Conservation (phyloP, 2,113 vertebrate genomes). For the Gymnorhina tibicen region DNA sequence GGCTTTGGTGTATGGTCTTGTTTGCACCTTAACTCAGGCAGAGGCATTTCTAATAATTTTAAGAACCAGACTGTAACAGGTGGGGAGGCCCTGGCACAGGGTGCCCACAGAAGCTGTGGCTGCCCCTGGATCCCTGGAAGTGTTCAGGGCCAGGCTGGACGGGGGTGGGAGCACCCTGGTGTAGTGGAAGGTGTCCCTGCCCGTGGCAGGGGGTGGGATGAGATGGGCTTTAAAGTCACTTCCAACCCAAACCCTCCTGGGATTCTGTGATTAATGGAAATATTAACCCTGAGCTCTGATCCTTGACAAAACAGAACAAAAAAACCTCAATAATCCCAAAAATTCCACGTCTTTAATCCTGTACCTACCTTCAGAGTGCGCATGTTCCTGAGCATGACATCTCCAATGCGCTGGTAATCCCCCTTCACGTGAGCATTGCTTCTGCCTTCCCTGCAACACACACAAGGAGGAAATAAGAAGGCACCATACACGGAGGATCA, state of each 20-base stretch:
- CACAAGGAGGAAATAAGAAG: background rate
- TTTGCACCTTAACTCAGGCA: background rate
- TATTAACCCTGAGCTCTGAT: background rate
- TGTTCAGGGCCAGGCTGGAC: background rate
- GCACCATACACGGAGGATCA: accelerated
- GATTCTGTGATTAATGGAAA: background rate
- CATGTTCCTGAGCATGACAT: slow-evolving; percentile 93
- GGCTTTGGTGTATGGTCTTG: accelerated
- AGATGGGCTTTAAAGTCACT: background rate
- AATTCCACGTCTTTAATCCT: accelerated
- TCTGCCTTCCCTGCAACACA: slow-evolving; percentile 83
- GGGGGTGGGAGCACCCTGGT: accelerated
- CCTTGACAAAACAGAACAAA: background rate
- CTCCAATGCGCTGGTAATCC: slow-evolving; percentile 86
- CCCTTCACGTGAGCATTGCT: slow-evolving; percentile 76
- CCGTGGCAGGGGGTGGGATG: accelerated
- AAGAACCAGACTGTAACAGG: background rate
- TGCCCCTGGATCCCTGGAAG: background rate
- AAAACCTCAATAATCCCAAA: background rate
- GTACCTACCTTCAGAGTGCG: slow-evolving; percentile 81
- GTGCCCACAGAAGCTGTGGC: background rate
- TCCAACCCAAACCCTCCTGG: background rate
- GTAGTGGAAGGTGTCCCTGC: accelerated
- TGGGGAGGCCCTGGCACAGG: background rate
- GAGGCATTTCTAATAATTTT: background rate